These are phyloP conservation scores for Decapterus maruadsi DNA, from an alignment of 2,797 vertebrate species.

Conservation along the genomic window DNA sequence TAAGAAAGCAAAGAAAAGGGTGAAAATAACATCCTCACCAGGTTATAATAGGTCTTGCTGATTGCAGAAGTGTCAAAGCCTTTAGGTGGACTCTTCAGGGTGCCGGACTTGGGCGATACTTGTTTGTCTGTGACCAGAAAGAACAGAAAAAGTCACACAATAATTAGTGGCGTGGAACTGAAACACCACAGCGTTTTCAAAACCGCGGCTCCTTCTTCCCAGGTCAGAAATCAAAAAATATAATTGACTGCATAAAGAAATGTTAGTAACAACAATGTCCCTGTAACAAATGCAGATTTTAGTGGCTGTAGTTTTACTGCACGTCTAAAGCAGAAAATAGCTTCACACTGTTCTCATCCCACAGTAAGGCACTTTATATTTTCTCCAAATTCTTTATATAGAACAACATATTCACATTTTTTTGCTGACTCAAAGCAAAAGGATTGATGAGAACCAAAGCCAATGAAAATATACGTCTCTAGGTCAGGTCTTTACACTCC, in stretches of 20 bases:
- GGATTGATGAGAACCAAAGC: neutral
- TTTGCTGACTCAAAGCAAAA: neutral
- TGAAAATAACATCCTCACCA: constrained; percentile 86
- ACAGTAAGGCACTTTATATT: neutral
- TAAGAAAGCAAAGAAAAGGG: neutral
- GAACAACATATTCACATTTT: neutral
- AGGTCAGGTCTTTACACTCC: neutral
- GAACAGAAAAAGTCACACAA: constrained; percentile 4
- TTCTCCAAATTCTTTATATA: neutral
- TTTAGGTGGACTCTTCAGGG: constrained; percentile 96
- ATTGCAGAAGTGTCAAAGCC: constrained; percentile 94
- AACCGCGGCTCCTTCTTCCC: neutral
- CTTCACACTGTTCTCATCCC: neutral
- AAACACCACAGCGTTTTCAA: neutral
- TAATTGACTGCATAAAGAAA: neutral
- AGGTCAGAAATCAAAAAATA: neutral
- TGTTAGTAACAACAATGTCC: neutral
- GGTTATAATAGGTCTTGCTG: constrained; percentile 98
- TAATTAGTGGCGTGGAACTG: neutral
- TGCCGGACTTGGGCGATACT: constrained; percentile 96
- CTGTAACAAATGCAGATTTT: neutral
- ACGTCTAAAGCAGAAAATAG: neutral
- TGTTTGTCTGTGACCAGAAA: constrained; percentile 89
- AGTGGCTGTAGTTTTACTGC: neutral
- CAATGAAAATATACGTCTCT: neutral